Conservation (phyloP, 2,113 vertebrate species). For the Sinosuthora webbiana region DNA sequence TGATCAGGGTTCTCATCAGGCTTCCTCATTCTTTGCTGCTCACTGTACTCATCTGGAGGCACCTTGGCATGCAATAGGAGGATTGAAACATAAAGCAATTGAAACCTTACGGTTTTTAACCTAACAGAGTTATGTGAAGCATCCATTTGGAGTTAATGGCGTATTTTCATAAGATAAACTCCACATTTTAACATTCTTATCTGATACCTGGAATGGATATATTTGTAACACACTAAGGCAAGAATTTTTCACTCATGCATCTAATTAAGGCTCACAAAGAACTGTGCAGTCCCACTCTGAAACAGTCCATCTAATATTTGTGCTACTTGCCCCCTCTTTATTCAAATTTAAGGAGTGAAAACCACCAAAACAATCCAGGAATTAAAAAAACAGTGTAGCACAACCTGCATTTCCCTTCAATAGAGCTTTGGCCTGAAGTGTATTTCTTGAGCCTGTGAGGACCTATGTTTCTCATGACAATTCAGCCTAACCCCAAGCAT, state of each 20-base stretch:
- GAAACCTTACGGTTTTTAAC: neutral
- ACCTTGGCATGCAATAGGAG: neutral
- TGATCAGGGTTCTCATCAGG: neutral
- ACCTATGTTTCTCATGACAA: neutral
- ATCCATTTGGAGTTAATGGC: neutral
- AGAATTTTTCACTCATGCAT: neutral
- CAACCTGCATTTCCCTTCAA: neutral
- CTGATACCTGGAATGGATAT: neutral
- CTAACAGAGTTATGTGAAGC: neutral
- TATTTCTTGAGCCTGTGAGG: neutral
- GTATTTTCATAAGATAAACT: neutral
- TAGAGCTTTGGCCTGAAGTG: neutral
- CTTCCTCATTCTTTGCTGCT: neutral
- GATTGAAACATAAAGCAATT: neutral
- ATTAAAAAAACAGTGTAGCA: neutral
- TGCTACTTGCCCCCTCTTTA: neutral
- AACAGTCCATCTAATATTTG: neutral
- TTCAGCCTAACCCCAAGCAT: neutral
- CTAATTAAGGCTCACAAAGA: neutral
- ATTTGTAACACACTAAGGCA: neutral
- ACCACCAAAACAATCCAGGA: neutral
- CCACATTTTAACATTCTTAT: neutral
- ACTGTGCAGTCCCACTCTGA: neutral
- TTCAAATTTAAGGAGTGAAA: neutral
- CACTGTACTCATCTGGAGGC: neutral